These are phyloP conservation scores for Spondyliosoma cantharus DNA, from an alignment of 2,797 vertebrate genomes.

Conservation along the genomic window DNA sequence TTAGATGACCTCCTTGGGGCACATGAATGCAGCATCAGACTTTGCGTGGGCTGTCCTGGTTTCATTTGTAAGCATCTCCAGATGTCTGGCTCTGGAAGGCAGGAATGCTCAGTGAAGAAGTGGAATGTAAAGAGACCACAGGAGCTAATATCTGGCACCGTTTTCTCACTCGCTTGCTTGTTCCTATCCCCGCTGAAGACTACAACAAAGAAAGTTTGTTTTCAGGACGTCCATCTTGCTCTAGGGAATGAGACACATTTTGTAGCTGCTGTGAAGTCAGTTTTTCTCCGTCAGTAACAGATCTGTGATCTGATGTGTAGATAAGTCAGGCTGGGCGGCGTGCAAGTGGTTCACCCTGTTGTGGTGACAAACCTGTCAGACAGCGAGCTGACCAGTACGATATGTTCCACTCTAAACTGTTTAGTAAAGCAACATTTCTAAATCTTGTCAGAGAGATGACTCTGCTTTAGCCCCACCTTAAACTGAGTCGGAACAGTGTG, in stretches of 20 bases:
- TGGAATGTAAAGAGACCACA: slow-evolving; percentile 60
- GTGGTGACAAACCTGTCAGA: neutral
- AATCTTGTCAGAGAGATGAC: neutral
- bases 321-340: neutral
- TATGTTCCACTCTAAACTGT: neutral
- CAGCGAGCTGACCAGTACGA: neutral
- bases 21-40: slow-evolving; percentile 48
- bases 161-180: slow-evolving; percentile 19
- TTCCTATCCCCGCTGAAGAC: slow-evolving; percentile 23
- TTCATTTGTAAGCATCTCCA: slow-evolving; percentile 74
- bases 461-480: neutral
- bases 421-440: neutral
- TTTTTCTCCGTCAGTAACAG: neutral
- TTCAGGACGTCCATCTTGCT: neutral
- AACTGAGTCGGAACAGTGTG: neutral
- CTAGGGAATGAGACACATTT: slow-evolving; percentile 6
- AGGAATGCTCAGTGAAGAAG: slow-evolving; percentile 52
- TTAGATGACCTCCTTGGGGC: slow-evolving; percentile 45
- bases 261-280: neutral
- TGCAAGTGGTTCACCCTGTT: neutral
- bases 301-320: neutral
- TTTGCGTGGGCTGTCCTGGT: slow-evolving; percentile 46
- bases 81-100: slow-evolving; percentile 73
- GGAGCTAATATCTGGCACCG: slow-evolving; percentile 47
- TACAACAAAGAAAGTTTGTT: slow-evolving; percentile 39